Conservation (phyloP, 2,888 invertebrate species). For the Drosophila demipolita region DNA sequence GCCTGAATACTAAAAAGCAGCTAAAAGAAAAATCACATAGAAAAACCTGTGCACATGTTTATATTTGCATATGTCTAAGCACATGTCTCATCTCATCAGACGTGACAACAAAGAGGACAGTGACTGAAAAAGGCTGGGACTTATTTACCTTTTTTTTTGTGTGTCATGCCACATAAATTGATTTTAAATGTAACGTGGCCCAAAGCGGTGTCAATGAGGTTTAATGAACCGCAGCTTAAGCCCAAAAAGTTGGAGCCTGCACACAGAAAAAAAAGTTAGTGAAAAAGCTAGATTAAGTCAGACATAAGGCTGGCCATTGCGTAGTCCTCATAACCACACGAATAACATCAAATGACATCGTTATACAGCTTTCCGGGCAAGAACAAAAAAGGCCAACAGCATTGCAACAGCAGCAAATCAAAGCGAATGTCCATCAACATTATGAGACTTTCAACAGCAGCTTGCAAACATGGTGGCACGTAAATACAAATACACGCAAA, state of each 20-base stretch:
- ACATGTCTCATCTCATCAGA: conserved; percentile 40
- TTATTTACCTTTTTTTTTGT: conserved; percentile 18
- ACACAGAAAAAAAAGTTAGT: conserved; percentile 17
- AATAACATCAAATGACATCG: conserved; percentile 77
- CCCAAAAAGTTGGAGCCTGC: conserved; percentile 34
- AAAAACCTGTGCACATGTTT: conserved; percentile 47
- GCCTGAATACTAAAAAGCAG: conserved; percentile 42
- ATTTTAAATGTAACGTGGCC: conserved; percentile 71
- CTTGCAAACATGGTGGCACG: conserved; percentile 38
- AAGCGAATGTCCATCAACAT: conserved; percentile 80
- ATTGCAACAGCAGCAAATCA: conserved; percentile 63
- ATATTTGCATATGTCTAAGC: conserved; percentile 55
- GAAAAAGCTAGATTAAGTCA: conserved; percentile 47
- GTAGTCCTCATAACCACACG: conserved; percentile 56
- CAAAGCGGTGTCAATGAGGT: conserved; percentile 59
- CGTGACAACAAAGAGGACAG: conserved; percentile 36
- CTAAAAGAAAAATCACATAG: conserved; percentile 24
- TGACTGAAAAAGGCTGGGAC: conserved; percentile 10
- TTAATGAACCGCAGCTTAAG: conserved; percentile 51
- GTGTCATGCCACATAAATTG: conserved; percentile 59
- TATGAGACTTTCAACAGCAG: conserved; percentile 68
- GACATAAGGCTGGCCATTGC: conserved; percentile 38
- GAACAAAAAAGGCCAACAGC: conserved; percentile 50
- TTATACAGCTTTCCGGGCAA: conserved; percentile 61
- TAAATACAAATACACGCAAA: conserved; percentile 29